Evolutionary conservation across 1,140 invertebrate genomes (phyloP), one percentile per base, ranked within the genome.

Genomic region (Akabosia matsudoensis): DNA sequence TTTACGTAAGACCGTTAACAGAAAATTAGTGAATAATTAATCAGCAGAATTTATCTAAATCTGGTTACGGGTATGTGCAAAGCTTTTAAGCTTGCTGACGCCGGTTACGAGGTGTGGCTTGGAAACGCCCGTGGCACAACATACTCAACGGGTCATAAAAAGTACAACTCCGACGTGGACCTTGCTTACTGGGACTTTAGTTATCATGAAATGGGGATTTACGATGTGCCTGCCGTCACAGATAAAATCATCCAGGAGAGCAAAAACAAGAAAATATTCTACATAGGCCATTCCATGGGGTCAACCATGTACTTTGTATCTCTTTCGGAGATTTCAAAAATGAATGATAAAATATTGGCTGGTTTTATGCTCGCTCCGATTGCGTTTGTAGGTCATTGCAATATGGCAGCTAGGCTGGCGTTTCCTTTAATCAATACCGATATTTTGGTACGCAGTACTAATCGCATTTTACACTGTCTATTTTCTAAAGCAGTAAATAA

Each of bases 121-220:
- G 22, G 54, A n/a, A 56, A 56, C 54, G 54, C 10, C 22, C 7
- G 54, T n/a, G 54, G 54, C 24, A 56, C 54, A 24, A 56, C 54
- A n/a, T 89, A 88, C 79, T 85, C 85, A 1, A 82, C 79, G 51
- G 80, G 81, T 28, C 82, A 83, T 74, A 67, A 30, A 22, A 67
- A 31, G 4, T 67, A 77, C 22, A 34, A 70, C 28, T 71, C 82
- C 0, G 33, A 74, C 33, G 74, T 78, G 0, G 78, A 79, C 45
- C 31, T 78, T 0, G 22, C 51, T 13, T 82, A 78, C 74, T 82
- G 82, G 82, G 74, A 82, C 33, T 82, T 82, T 73, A 82, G 61
- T 67, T 67, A 4, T 4, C 61, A 67, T 30, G 61, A 67, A 67
- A 67, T 67, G 26, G 61, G 61, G 7, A 67, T 67, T 1, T 67